Conservation (phyloP, 2,797 vertebrate species). For the Rhinatrema bivittatum region DNA sequence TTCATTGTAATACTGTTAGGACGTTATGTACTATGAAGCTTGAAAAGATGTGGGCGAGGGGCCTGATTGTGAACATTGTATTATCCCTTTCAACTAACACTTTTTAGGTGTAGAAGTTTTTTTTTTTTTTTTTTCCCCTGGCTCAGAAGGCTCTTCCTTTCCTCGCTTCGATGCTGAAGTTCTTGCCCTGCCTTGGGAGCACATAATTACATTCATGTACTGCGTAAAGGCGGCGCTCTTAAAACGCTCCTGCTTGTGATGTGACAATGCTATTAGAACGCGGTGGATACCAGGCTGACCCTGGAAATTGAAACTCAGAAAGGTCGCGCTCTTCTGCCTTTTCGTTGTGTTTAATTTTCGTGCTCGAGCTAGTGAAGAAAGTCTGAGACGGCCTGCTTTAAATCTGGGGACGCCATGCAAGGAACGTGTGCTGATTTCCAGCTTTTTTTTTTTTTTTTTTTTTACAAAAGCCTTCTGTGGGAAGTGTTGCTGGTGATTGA, state of each 20-base stretch:
- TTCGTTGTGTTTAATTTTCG: slow-evolving; percentile 13
- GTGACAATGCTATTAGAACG: slow-evolving; percentile 33
- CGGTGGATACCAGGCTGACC: slow-evolving; percentile 29
- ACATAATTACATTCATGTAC: slow-evolving; percentile 28
- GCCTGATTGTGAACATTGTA: no score
- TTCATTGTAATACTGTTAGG: no score
- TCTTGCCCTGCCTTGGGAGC: not conserved
- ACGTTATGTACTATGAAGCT: no score
- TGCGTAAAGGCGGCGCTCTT: slow-evolving; percentile 2
- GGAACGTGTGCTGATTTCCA: no score
- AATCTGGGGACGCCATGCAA: not conserved
- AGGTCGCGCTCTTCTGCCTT: slow-evolving; percentile 15
- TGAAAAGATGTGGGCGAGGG: no score
- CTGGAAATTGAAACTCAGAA: slow-evolving; percentile 30
- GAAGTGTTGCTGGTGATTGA: no score
- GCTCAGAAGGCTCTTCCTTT: no score
- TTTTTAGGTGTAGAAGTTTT: no score
- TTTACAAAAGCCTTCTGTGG: no score
- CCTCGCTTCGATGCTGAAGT: slow-evolving; percentile 1
- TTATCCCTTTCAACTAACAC: no score
- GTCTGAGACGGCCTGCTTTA: slow-evolving; percentile 20
- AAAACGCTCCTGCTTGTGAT: not conserved
- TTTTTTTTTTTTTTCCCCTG: no score
- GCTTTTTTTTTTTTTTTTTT: no score
- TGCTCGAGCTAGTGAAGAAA: slow-evolving; percentile 5